Evolutionary conservation across 1,140 invertebrate genomes (phyloP).

Genomic region (Heliconius nattereri): DNA sequence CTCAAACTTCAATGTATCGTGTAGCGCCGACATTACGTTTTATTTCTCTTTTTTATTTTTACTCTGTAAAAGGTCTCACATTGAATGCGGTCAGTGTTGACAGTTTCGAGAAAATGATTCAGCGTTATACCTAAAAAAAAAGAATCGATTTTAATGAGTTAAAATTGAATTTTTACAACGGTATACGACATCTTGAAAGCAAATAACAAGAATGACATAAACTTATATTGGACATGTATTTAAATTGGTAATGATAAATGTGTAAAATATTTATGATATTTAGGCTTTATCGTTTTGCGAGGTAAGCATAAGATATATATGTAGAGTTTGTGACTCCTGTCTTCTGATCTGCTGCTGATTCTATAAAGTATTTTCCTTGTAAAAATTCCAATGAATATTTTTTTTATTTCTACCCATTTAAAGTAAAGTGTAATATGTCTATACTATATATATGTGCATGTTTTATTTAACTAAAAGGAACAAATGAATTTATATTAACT

Average conservation of each 20-base stretch:
- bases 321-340: no score
- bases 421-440: no score
- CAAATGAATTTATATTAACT: no score
- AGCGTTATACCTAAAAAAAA: slow-evolving; percentile 18
- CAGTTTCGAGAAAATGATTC: slow-evolving; percentile 40
- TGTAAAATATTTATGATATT: not conserved
- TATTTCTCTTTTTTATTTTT: slow-evolving; percentile 19
- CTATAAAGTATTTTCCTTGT: no score
- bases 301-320: no score
- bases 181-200: slow-evolving; percentile 27
- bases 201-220: slow-evolving; percentile 26
- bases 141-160: slow-evolving; percentile 37
- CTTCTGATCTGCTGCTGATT: no score
- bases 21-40: slow-evolving; percentile 22
- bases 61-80: slow-evolving; percentile 27
- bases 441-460: no score
- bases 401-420: no score
- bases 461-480: no score
- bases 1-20: slow-evolving; percentile 21
- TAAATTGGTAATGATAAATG: slow-evolving; percentile 1
- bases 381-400: no score
- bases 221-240: not conserved
- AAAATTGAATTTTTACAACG: slow-evolving; percentile 38
- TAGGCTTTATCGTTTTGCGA: not conserved
- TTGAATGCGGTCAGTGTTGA: slow-evolving; percentile 37